A percentile compares a stretch with the other conserved stretches of the same genome.
phyloP scores from a whole-genome alignment of 2,797 vertebrate species.

The Otolemur crassicaudatus region DNA sequence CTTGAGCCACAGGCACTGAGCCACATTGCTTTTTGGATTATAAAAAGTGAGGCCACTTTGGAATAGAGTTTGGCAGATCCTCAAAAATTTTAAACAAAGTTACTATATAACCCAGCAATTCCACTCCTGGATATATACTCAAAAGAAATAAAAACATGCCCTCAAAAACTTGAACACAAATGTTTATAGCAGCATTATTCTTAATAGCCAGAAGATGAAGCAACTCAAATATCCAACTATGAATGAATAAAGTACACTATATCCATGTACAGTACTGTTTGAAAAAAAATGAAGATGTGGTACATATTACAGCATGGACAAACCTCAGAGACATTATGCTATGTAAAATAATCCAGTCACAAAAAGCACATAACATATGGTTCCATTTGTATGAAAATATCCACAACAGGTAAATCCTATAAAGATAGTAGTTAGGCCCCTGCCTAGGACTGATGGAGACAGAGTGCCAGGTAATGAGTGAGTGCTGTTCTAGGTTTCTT shows the following conservation, averaged over 20 bases:
- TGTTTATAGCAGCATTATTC: conserved; percentile 8
- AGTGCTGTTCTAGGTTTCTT: background rate
- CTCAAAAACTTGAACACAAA: background rate
- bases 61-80: background rate
- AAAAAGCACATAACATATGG: background rate
- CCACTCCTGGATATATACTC: background rate
- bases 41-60: background rate
- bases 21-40: background rate
- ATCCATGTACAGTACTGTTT: background rate
- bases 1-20: too few species aligned
- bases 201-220: background rate
- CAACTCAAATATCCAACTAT: background rate
- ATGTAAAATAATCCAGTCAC: background rate
- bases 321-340: background rate
- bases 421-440: background rate
- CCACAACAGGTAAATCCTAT: background rate
- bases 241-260: background rate
- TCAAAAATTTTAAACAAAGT: conserved; percentile 20
- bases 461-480: background rate
- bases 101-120: background rate
- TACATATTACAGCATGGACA: background rate
- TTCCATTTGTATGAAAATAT: background rate
- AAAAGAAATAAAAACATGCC: conserved; percentile 36
- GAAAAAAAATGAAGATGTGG: background rate
- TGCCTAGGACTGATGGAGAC: background rate